Evolutionary conservation across 2,888 invertebrate species (phyloP).

Genomic region (Stenodema calcarata): DNA sequence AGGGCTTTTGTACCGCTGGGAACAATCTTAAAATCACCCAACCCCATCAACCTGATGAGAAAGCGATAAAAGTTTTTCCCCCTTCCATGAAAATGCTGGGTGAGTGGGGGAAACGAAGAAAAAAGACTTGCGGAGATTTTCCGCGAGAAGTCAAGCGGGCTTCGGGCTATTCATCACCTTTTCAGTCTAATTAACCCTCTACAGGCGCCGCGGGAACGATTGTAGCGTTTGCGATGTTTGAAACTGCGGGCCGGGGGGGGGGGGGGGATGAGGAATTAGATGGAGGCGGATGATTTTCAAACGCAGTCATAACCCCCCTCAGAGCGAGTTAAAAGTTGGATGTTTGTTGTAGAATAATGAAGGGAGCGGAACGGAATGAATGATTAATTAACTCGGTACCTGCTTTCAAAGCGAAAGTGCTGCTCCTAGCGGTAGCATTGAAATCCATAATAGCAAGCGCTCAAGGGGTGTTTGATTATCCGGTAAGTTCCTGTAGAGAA

Average conservation of each 20-base stretch:
- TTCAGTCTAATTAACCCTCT: not conserved
- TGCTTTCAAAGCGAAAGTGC: too few relatives aligned
- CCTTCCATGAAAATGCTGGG: not conserved
- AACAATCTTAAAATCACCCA: too few relatives aligned
- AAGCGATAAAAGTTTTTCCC: not conserved
- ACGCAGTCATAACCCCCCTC: not conserved
- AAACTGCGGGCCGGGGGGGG: not conserved
- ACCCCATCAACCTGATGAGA: not conserved
- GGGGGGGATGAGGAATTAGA: not conserved
- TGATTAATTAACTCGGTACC: not conserved
- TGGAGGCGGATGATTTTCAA: not conserved
- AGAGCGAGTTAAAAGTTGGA: not conserved
- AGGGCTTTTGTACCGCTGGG: too few relatives aligned
- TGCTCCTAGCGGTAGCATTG: too few relatives aligned
- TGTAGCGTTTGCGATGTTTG: not conserved
- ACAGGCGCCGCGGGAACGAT: not conserved
- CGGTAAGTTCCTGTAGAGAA: too few relatives aligned
- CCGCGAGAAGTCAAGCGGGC: not conserved
- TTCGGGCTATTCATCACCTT: not conserved
- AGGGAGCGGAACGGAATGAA: not conserved
- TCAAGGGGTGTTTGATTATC: too few relatives aligned
- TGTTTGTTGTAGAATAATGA: not conserved
- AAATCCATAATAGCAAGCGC: too few relatives aligned
- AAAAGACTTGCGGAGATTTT: not conserved
- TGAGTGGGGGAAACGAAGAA: not conserved